Base-by-base conservation (phyloP, 2,888 invertebrate genomes). In the Eurytoma adleriae region DNA sequence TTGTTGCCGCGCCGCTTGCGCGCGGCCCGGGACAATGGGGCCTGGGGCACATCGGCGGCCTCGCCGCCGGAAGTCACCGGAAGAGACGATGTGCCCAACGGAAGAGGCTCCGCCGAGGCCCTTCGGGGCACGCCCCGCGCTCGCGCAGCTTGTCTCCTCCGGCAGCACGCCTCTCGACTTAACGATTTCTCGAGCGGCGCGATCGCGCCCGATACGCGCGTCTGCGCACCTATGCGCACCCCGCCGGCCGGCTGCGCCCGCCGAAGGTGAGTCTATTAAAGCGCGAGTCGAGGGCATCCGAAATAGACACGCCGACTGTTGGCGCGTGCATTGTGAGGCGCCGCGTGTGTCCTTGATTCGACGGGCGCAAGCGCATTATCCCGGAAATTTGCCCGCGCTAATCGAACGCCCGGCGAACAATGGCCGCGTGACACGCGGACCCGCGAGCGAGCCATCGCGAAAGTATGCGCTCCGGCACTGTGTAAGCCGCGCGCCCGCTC, bases 61-160 rank as follows among this genome's bases (percentile, higher is more conserved):
- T 71, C 70, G 84, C 86, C 87, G 90, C 90, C 90, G 90, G 90
- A 90, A 90, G 90, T 90, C 90, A 90, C 89, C 89, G 90, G 90
- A 90, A 90, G 90, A 89, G 90, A 89, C 90, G 90, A 90, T 88
- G 86, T 89, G 88, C 88, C 40, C 87, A 89, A 88, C 89, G 90
- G 88, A 89, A 89, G 89, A 89, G 77, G 83, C 85, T 79, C 80
- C 84, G 82, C 79, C 10, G 78, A 82, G 71, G 84, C 85, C 75
- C 62, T 27, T 13, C 27, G 50, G 10, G 67, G 75, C 52, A 74
- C 75, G 75, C 75, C 75, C 67, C 48, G n/a, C 14, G 16, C 56
- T 24, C 24, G 72, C 85, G 86, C 88, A 87, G 88, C 89, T 88
- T 88, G 88, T 87, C 87, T 85, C 76, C 71, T 79, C 79, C 61